Evolutionary conservation across 2,797 vertebrate genomes (phyloP).

Genomic region (Oreortyx pictus): DNA sequence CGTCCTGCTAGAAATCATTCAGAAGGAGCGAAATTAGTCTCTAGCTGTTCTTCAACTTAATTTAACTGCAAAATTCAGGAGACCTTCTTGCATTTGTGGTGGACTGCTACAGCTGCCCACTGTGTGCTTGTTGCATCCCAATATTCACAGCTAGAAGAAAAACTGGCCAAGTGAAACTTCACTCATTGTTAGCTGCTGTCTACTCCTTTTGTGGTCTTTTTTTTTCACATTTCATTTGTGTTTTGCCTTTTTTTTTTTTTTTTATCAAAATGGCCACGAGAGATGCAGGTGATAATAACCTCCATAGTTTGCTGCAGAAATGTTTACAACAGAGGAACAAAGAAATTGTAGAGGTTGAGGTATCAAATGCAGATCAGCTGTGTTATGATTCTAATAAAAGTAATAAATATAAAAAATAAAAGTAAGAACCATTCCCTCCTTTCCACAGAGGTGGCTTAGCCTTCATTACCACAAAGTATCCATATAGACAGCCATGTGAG

Average conservation of each 20-base stretch:
- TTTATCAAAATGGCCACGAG: not conserved
- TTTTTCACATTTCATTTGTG: too few relatives aligned
- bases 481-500: rapidly evolving
- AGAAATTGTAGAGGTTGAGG: not conserved
- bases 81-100: not conserved
- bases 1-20: not conserved
- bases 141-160: not conserved
- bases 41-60: not conserved
- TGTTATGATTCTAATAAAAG: not conserved
- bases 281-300: not conserved
- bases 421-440: not conserved
- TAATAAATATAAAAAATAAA: not conserved
- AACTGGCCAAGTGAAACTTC: not conserved
- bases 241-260: too few relatives aligned
- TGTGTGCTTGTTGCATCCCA: not conserved
- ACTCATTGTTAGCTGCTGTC: not conserved
- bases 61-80: not conserved
- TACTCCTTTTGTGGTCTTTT: not conserved
- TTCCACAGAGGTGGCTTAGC: not conserved
- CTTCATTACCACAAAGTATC: not conserved
- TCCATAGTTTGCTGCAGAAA: not conserved
- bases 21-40: not conserved
- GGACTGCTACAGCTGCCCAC: not conserved
- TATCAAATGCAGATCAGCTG: not conserved
- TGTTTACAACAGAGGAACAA: not conserved